Percentiles rank a stretch among this genome's conserved stretches.
Evolutionary conservation across 1,140 invertebrate genomes (phyloP).

Genomic region (Trissolcus basalis): DNA sequence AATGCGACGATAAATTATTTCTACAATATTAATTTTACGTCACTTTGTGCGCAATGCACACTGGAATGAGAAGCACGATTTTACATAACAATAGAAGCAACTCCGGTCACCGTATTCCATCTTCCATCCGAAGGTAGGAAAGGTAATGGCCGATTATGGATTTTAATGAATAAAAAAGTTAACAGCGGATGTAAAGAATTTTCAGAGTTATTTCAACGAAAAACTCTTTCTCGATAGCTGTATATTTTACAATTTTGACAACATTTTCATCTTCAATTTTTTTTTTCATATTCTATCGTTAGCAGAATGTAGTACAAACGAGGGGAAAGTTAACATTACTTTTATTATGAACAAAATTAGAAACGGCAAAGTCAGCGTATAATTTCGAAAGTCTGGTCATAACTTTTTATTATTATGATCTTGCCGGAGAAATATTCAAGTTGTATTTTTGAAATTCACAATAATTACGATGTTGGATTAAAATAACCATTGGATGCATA

Average conservation of each 20-base stretch:
- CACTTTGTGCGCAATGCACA: slow-evolving; percentile 63
- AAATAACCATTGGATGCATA: too few species aligned
- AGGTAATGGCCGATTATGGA: slow-evolving; percentile 66
- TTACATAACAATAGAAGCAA: slow-evolving; percentile 57
- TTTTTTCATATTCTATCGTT: slow-evolving; percentile 1
- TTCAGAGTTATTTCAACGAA: background rate
- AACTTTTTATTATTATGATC: slow-evolving; percentile 3
- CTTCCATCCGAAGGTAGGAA: slow-evolving; percentile 66
- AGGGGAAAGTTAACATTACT: slow-evolving; percentile 10
- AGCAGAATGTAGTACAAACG: slow-evolving; percentile 17
- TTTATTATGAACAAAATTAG: slow-evolving; percentile 15
- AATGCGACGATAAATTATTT: too few species aligned
- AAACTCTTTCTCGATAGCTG: background rate
- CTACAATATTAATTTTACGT: background rate
- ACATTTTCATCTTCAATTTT: background rate
- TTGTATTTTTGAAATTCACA: too few species aligned
- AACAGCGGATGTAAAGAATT: background rate
- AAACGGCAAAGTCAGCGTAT: slow-evolving; percentile 1
- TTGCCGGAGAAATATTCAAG: too few species aligned
- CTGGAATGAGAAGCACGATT: slow-evolving; percentile 69
- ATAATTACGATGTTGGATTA: too few species aligned
- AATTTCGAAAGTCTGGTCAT: slow-evolving; percentile 14
- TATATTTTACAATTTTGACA: too few species aligned
- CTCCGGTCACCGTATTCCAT: slow-evolving; percentile 40
- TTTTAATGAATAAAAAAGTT: slow-evolving; percentile 27